Conservation (phyloP, 2,888 invertebrate species). For the Lasius fuliginosus region DNA sequence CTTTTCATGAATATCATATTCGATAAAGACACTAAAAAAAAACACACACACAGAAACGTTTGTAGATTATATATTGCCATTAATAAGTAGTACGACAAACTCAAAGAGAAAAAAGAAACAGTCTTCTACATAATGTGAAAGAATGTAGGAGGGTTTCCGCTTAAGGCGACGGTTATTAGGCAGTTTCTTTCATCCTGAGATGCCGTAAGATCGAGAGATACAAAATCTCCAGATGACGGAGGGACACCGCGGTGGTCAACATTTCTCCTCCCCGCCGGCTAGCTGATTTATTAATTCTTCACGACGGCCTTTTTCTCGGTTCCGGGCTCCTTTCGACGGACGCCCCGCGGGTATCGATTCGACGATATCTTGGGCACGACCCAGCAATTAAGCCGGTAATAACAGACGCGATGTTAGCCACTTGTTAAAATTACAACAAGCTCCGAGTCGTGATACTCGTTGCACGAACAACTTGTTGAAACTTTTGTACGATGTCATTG, state of each 20-base stretch:
- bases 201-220: conserved; percentile 69
- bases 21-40: background rate
- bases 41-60: conserved; percentile 23
- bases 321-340: conserved; percentile 33
- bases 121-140: background rate
- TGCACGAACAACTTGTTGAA: conserved; percentile 15
- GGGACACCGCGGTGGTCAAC: conserved; percentile 65
- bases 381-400: conserved; percentile 78
- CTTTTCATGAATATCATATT: conserved; percentile 3
- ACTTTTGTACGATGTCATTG: conserved; percentile 11
- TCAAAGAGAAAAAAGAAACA: background rate
- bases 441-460: conserved; percentile 23
- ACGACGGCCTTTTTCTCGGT: conserved; percentile 52
- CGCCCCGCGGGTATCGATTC: conserved; percentile 68
- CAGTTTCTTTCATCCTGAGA: conserved; percentile 66
- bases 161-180: conserved; percentile 68
- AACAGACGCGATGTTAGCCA: conserved; percentile 68
- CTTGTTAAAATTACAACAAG: conserved; percentile 65
- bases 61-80: background rate
- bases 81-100: conserved; percentile 56
- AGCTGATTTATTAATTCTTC: conserved; percentile 78
- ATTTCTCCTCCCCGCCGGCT: conserved; percentile 24
- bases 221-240: conserved; percentile 64
- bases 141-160: conserved; percentile 22
- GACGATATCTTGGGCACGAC: conserved; percentile 63